phyloP scores from a whole-genome alignment of 2,113 vertebrate genomes.

The Australoheros scitulus region DNA sequence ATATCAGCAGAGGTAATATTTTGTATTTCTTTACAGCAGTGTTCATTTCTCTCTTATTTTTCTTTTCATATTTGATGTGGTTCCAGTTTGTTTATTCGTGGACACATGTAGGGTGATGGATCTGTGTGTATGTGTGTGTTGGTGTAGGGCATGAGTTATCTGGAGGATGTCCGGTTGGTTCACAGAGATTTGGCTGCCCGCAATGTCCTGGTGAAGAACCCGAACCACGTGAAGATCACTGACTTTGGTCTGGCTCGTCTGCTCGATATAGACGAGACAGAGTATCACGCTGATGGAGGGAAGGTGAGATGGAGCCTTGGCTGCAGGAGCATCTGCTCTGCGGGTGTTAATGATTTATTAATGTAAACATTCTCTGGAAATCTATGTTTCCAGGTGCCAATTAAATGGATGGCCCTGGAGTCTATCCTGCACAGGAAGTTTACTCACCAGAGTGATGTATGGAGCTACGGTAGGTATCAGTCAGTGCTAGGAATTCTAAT shows the following conservation, averaged over 20 bases:
- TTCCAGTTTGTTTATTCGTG: slow-evolving; percentile 41
- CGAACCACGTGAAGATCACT: slow-evolving; percentile 96
- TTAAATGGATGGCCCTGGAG: slow-evolving; percentile 99
- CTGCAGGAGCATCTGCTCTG: not conserved
- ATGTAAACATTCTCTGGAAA: not conserved
- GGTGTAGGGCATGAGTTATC: slow-evolving; percentile 92
- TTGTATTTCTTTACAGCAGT: not conserved
- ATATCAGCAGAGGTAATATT: not conserved
- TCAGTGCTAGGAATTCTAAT: not conserved
- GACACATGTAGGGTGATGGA: not conserved
- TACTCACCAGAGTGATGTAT: slow-evolving; percentile 98
- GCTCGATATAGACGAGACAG: slow-evolving; percentile 94
- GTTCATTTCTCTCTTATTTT: slow-evolving; percentile 22
- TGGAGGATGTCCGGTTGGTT: slow-evolving; percentile 95
- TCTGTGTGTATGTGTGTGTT: not conserved
- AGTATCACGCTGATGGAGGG: slow-evolving; percentile 95
- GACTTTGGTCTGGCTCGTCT: slow-evolving; percentile 94
- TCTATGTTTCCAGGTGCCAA: slow-evolving; percentile 85
- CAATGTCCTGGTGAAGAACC: slow-evolving; percentile 95
- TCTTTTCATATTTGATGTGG: slow-evolving; percentile 27
- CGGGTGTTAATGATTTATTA: not conserved
- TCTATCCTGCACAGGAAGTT: slow-evolving; percentile 94
- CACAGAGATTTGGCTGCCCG: slow-evolving; percentile 94
- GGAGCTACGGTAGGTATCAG: slow-evolving; percentile 90
- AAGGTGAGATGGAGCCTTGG: slow-evolving; percentile 80